Percentiles rank a stretch among this genome's conserved stretches.
phyloP scores from a whole-genome alignment of 2,113 vertebrate genomes.

The Lepus timidus region DNA sequence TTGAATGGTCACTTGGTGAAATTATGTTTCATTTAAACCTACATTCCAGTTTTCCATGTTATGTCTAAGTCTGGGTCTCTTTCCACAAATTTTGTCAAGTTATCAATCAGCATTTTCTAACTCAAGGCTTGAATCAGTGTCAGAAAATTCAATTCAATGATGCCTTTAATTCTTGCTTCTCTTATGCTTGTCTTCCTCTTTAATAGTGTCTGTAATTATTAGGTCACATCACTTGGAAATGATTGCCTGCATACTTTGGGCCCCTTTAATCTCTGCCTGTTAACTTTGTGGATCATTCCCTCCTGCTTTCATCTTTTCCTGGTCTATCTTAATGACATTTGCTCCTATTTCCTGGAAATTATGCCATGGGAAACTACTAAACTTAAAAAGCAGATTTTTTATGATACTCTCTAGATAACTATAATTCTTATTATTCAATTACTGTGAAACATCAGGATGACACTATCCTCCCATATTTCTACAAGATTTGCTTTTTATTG shows the following conservation, averaged over 20 bases:
- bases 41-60: background rate
- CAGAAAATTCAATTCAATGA: constrained; percentile 19
- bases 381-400: background rate
- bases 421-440: background rate
- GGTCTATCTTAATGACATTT: background rate
- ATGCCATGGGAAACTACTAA: background rate
- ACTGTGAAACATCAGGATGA: background rate
- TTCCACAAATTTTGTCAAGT: background rate
- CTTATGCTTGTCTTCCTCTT: background rate
- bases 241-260: background rate
- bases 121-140: constrained; percentile 15
- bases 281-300: background rate
- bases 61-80: background rate
- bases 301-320: background rate
- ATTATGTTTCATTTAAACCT: constrained; percentile 44
- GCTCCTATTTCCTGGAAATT: background rate
- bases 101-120: constrained; percentile 24
- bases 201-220: background rate
- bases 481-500: background rate
- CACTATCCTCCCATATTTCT: background rate
- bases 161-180: constrained; percentile 28
- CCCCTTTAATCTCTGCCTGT: background rate
- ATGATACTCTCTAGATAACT: background rate
- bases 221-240: constrained; percentile 9
- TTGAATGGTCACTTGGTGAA: background rate